These are phyloP conservation scores for Passer montanus DNA, from an alignment of 2,113 vertebrate species.

Conservation along the genomic window DNA sequence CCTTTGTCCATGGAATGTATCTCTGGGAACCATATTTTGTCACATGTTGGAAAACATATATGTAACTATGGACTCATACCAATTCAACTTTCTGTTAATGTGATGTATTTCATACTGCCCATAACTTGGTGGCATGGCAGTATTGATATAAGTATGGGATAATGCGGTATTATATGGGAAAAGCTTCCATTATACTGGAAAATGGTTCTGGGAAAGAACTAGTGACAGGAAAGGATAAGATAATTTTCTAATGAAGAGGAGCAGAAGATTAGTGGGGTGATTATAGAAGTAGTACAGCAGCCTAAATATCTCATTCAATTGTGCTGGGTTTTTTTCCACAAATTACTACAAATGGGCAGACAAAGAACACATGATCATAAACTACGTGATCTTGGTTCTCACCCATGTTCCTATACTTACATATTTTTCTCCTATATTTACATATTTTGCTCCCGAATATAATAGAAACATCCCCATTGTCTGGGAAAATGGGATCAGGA, in stretches of 20 bases:
- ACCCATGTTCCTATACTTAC: not conserved
- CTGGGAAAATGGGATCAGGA: not conserved
- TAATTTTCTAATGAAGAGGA: not conserved
- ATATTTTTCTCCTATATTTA: not conserved
- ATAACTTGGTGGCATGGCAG: not conserved
- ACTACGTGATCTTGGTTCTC: not conserved
- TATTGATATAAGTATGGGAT: not conserved
- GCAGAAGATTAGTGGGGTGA: not conserved
- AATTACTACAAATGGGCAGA: not conserved
- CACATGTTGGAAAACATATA: not conserved
- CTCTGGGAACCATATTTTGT: not conserved
- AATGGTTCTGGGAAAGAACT: not conserved
- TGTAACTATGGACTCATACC: accelerated
- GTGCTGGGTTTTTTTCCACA: accelerated
- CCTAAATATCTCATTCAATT: not conserved
- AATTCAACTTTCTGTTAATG: not conserved
- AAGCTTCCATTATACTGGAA: not conserved
- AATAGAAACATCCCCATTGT: not conserved
- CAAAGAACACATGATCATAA: not conserved
- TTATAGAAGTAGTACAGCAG: not conserved
- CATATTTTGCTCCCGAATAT: not conserved
- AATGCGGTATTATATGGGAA: not conserved
- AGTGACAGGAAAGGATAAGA: not conserved
- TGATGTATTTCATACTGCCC: not conserved
- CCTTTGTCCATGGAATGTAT: not conserved